Conservation (phyloP, 1,140 invertebrate species). For the Drosophila funebris region DNA sequence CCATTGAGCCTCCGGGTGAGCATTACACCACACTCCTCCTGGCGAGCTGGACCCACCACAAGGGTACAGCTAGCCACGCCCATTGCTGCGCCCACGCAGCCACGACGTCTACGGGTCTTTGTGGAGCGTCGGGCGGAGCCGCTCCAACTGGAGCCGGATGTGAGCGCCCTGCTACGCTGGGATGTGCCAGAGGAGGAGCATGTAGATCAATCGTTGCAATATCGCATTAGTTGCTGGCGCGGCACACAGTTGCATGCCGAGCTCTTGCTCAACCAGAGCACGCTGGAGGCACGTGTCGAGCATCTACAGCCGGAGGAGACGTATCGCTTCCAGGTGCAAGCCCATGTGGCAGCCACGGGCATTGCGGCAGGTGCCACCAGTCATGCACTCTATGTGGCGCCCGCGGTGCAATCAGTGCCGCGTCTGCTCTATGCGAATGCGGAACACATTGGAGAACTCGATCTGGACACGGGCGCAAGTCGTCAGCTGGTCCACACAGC, state of each 20-base stretch:
- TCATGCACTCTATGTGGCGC: conserved; percentile 71
- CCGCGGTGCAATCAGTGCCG: conserved; percentile 90
- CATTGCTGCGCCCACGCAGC: conserved; percentile 89
- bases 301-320: conserved; percentile 85
- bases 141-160: conserved; percentile 42
- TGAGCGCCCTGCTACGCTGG: conserved; percentile 89
- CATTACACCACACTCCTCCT: conserved; percentile 92
- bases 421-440: conserved; percentile 89
- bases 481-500: conserved; percentile 56
- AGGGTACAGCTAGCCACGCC: conserved; percentile 87
- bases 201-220: conserved; percentile 72
- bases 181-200: conserved; percentile 89
- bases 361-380: conserved; percentile 86
- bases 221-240: conserved; percentile 72
- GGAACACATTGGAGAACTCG: conserved; percentile 89
- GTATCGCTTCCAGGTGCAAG: conserved; percentile 89
- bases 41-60: conserved; percentile 89
- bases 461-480: conserved; percentile 88
- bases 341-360: conserved; percentile 87
- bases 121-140: conserved; percentile 84
- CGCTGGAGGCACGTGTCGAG: conserved; percentile 52
- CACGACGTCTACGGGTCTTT: conserved; percentile 88
- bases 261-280: conserved; percentile 55
- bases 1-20: conserved; percentile 89
- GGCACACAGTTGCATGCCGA: conserved; percentile 55